Conservation (phyloP, 1,140 invertebrate species). For the Drosophila bocqueti region DNA sequence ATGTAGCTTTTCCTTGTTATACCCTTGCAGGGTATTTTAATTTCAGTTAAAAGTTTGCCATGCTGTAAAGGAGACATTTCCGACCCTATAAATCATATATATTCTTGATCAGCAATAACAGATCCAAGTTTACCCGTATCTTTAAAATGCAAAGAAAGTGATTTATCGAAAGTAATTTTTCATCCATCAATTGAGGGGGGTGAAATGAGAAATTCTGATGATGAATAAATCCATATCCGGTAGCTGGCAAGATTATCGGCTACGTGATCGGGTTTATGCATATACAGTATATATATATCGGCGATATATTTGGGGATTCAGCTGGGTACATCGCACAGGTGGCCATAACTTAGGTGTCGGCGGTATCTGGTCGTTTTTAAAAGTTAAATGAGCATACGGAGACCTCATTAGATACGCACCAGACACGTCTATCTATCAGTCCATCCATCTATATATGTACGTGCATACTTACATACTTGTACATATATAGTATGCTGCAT, state of each 20-base stretch:
- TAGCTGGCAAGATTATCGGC: conserved; percentile 35
- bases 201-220: conserved; percentile 12
- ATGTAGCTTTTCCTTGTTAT: too few relatives aligned
- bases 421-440: conserved; percentile 18
- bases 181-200: background rate
- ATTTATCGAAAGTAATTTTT: conserved; percentile 13
- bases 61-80: too few relatives aligned
- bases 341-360: conserved; percentile 56
- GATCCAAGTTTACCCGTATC: too few relatives aligned
- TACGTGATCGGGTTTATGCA: conserved; percentile 37
- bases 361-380: conserved; percentile 43
- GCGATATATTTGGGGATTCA: conserved; percentile 59
- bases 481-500: conserved; percentile 1
- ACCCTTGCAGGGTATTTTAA: too few relatives aligned
- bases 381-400: conserved; percentile 62
- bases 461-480: background rate
- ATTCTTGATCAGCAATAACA: too few relatives aligned
- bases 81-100: too few relatives aligned
- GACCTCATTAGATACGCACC: conserved; percentile 59
- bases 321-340: conserved; percentile 49
- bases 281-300: conserved; percentile 8
- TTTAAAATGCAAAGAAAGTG: background rate
- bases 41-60: too few relatives aligned
- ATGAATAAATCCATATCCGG: conserved; percentile 74
- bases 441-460: background rate